Conservation (phyloP, 2,113 vertebrate genomes). For the Pomatorhinus ruficollis region DNA sequence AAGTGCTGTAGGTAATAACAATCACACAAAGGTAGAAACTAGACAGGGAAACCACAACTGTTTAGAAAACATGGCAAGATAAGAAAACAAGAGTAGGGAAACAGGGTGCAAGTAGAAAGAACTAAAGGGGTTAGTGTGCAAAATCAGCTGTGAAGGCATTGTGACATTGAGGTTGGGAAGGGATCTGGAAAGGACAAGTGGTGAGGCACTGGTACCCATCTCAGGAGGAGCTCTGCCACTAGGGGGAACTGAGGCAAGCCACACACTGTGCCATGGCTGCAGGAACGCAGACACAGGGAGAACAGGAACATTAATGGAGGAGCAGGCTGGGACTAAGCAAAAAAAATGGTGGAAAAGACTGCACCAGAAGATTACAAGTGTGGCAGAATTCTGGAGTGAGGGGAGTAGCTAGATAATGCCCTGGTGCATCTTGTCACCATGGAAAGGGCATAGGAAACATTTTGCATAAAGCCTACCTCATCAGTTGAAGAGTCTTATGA, state of each 20-base stretch:
- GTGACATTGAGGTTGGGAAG: neutral
- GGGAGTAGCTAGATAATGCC: neutral
- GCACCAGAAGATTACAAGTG: neutral
- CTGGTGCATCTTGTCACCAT: neutral
- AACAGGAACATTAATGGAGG: neutral
- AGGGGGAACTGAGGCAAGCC: neutral
- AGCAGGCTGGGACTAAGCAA: neutral
- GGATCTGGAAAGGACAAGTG: neutral
- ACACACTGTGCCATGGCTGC: rapidly evolving
- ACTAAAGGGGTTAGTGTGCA: neutral
- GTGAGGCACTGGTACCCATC: neutral
- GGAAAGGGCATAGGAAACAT: neutral
- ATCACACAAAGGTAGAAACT: neutral
- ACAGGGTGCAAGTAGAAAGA: neutral
- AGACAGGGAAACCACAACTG: neutral
- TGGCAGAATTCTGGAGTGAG: neutral
- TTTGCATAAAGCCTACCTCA: neutral
- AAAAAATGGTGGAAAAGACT: neutral
- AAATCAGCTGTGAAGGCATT: neutral
- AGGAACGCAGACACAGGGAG: neutral
- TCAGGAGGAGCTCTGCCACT: neutral
- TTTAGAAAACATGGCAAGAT: neutral
- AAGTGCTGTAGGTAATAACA: neutral
- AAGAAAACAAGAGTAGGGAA: neutral
- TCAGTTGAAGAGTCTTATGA: neutral